Conservation (phyloP, 2,113 vertebrate species). For the Takifugu bimaculatus region DNA sequence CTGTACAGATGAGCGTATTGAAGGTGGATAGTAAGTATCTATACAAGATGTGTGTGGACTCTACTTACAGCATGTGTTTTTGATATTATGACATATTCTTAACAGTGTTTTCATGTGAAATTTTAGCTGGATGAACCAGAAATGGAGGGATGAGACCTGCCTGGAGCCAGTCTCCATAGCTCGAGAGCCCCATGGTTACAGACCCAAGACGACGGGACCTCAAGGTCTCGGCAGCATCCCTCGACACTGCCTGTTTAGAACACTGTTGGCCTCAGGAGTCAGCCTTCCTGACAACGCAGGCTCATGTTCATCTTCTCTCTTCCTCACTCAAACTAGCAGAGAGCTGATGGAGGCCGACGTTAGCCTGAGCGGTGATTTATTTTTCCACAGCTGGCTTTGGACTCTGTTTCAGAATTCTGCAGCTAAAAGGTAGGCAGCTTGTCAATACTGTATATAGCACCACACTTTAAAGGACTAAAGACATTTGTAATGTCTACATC, state of each 20-base stretch:
- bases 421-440: slow-evolving; percentile 28
- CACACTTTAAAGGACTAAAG: too few relatives aligned
- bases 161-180: slow-evolving; percentile 43
- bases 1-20: neutral
- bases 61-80: slow-evolving; percentile 5
- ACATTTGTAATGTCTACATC: too few relatives aligned
- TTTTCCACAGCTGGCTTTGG: slow-evolving; percentile 30
- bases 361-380: slow-evolving; percentile 2
- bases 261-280: slow-evolving; percentile 49
- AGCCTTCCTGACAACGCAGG: slow-evolving; percentile 49
- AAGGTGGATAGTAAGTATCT: neutral
- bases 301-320: neutral
- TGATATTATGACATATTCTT: slow-evolving; percentile 1
- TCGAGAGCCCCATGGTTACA: slow-evolving; percentile 71
- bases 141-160: slow-evolving; percentile 32
- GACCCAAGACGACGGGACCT: slow-evolving; percentile 66
- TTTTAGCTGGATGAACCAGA: slow-evolving; percentile 18
- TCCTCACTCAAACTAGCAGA: neutral
- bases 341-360: slow-evolving; percentile 2
- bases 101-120: slow-evolving; percentile 4
- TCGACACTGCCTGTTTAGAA: slow-evolving; percentile 55
- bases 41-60: neutral
- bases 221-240: slow-evolving; percentile 56
- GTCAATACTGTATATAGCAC: too few relatives aligned
- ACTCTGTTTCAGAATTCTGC: slow-evolving; percentile 54